phyloP scores from a whole-genome alignment of 2,113 vertebrate species.

The mouse (Mus musculus) region GRCm39 chr4:99956501-99957000 shows the following conservation, averaged over 20 bases:
- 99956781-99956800: background rate
- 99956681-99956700: slow-evolving; percentile 1
- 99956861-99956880: background rate
- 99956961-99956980: background rate
- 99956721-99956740: background rate
- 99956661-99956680: background rate
- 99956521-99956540: background rate
- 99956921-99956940: background rate
- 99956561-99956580: background rate
- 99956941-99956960: background rate
- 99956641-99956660: background rate
- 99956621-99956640: slow-evolving; percentile 43
- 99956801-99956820: background rate
- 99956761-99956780: background rate
- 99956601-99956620: background rate
- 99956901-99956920: background rate
- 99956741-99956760: background rate
- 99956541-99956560: background rate
- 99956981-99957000: background rate
- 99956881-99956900: background rate
- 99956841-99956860: background rate
- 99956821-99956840: background rate
- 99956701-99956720: background rate
- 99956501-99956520: background rate
- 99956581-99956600: background rate